Percentiles rank a stretch among this genome's conserved stretches.
Conservation (phyloP, 1,140 invertebrate genomes). For the Oncopeltus fasciatus region DNA sequence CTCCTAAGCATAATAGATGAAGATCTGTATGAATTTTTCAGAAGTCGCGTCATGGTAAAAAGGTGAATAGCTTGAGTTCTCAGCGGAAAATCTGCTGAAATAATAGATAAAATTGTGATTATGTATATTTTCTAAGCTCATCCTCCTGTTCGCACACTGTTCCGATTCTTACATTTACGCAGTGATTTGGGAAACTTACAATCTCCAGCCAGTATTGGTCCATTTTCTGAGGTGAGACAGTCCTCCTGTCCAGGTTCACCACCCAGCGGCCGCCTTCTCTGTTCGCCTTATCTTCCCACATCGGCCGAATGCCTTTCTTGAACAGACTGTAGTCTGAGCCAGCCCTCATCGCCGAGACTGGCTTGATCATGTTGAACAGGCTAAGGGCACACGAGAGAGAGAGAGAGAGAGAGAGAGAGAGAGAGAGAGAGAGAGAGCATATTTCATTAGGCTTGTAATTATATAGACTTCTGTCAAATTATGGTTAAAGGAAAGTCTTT, state of each 20-base stretch:
- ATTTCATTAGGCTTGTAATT: background rate
- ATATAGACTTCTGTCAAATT: background rate
- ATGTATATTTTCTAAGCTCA: no score
- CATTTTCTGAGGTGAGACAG: slow-evolving; percentile 51
- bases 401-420: no score
- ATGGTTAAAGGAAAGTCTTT: background rate
- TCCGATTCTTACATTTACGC: no score
- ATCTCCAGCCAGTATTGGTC: slow-evolving; percentile 92
- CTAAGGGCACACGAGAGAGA: no score
- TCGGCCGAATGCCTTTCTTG: slow-evolving; percentile 85
- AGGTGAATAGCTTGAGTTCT: background rate
- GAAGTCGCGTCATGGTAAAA: no score
- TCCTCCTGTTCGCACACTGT: no score
- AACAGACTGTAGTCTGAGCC: slow-evolving; percentile 93
- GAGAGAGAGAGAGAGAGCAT: no score
- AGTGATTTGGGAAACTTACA: no score
- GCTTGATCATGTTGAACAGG: slow-evolving; percentile 86
- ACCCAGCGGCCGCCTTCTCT: slow-evolving; percentile 88
- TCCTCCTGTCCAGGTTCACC: slow-evolving; percentile 68
- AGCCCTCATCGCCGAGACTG: slow-evolving; percentile 69
- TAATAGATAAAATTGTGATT: no score
- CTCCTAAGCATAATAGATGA: no score
- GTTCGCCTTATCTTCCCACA: slow-evolving; percentile 92
- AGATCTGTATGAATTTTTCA: no score
- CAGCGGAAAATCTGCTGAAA: slow-evolving; percentile 36